phyloP scores from a whole-genome alignment of 2,113 vertebrate genomes.

The Amblyopsis rosae region DNA sequence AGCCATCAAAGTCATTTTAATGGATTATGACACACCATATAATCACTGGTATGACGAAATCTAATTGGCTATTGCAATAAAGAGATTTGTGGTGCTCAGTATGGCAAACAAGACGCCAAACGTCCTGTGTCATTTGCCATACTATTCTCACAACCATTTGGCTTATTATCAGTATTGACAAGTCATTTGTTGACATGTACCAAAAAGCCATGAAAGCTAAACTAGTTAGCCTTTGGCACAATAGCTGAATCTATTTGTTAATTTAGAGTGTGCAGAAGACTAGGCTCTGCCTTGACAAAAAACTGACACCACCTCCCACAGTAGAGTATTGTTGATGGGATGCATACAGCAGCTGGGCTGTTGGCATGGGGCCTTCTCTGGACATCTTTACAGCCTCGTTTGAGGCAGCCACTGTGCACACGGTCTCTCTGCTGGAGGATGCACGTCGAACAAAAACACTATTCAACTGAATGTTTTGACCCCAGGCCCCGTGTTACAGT shows the following conservation, averaged over 20 bases:
- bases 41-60: constrained; percentile 55
- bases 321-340: constrained; percentile 64
- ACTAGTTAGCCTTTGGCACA: neutral
- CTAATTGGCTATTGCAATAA: constrained; percentile 44
- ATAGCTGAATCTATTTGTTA: neutral
- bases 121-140: constrained; percentile 32
- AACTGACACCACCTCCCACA: constrained; percentile 53
- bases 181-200: no score
- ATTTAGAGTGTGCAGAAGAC: neutral
- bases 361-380: constrained; percentile 46
- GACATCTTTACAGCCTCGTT: constrained; percentile 65
- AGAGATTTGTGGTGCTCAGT: constrained; percentile 44
- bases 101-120: constrained; percentile 46
- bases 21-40: constrained; percentile 63
- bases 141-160: constrained; percentile 18
- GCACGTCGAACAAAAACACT: constrained; percentile 68
- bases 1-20: constrained; percentile 51
- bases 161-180: no score
- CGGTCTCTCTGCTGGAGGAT: constrained; percentile 59
- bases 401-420: constrained; percentile 45
- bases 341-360: constrained; percentile 66
- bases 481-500: constrained; percentile 50
- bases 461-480: constrained; percentile 67
- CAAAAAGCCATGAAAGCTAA: no score
- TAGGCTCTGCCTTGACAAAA: constrained; percentile 18